Conservation (phyloP, 2,797 vertebrate species). For the Gymnoscopelus microlampas region DNA sequence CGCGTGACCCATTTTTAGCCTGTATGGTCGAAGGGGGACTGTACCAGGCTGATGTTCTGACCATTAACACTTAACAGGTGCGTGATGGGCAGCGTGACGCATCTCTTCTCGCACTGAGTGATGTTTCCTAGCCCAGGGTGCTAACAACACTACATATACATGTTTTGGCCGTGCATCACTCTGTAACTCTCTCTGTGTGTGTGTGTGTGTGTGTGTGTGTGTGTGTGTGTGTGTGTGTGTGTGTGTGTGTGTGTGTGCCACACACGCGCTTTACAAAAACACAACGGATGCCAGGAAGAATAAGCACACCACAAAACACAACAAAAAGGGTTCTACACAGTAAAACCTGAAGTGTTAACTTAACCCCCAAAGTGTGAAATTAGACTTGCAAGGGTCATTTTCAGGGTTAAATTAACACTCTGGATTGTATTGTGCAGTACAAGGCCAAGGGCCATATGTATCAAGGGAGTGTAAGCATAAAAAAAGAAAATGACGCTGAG, state of each 20-base stretch:
- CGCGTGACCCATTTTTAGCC: constrained; percentile 11
- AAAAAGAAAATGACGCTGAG: too few species aligned
- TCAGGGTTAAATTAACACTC: too few species aligned
- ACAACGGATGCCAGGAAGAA: constrained; percentile 58
- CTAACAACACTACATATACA: constrained; percentile 49
- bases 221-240: too few species aligned
- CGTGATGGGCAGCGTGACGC: constrained; percentile 56
- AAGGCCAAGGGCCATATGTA: too few species aligned
- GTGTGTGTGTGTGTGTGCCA: too few species aligned
- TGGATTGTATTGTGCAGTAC: too few species aligned
- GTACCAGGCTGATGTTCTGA: constrained; percentile 43
- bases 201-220: too few species aligned
- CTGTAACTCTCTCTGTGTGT: constrained; percentile 43
- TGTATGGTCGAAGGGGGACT: constrained; percentile 20
- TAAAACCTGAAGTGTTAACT: constrained; percentile 38
- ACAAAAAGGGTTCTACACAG: constrained; percentile 52
- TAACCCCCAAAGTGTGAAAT: too few species aligned
- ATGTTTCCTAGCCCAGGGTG: constrained; percentile 64
- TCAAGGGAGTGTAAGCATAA: too few species aligned
- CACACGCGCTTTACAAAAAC: constrained; percentile 26
- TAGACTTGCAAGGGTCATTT: too few species aligned
- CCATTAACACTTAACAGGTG: constrained; percentile 68
- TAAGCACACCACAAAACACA: constrained; percentile 66
- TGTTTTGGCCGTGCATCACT: constrained; percentile 69
- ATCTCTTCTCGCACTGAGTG: constrained; percentile 46